These are phyloP conservation scores for Bellardia bayeri DNA, from an alignment of 2,888 invertebrate species.

Conservation along the genomic window DNA sequence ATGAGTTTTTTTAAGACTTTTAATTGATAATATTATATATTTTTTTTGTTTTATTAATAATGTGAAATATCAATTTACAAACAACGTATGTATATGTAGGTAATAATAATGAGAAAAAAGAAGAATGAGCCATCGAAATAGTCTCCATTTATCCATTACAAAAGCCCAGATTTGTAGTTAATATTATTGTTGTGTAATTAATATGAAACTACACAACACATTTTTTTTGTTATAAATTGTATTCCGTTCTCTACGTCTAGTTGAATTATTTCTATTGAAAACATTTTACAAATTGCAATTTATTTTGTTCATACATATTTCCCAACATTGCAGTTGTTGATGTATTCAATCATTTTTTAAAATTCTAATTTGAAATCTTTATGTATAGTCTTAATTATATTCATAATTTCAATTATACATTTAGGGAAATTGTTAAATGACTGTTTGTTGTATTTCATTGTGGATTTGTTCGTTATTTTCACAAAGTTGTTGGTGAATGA, in stretches of 20 bases:
- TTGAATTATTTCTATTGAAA: constrained; percentile 19
- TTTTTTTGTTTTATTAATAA: constrained; percentile 82
- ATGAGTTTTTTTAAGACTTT: constrained; percentile 71
- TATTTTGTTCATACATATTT: background rate
- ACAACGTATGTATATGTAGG: constrained; percentile 76
- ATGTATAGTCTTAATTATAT: constrained; percentile 14
- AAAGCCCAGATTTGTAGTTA: constrained; percentile 23
- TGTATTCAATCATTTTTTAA: constrained; percentile 31
- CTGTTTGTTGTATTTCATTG: constrained; percentile 41
- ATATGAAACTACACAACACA: constrained; percentile 24
- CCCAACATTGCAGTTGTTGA: constrained; percentile 22
- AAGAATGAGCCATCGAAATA: constrained; percentile 24
- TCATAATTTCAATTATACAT: constrained; percentile 27
- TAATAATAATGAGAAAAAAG: constrained; percentile 52
- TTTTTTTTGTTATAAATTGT: constrained; percentile 24
- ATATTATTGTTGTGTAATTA: constrained; percentile 7
- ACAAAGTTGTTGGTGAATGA: constrained; percentile 33
- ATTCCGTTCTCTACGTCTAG: constrained; percentile 39
- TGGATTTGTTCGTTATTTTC: constrained; percentile 24
- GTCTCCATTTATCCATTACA: constrained; percentile 31
- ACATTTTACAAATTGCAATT: constrained; percentile 8
- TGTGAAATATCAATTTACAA: constrained; percentile 84
- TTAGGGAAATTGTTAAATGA: constrained; percentile 35
- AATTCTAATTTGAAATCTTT: constrained; percentile 11
- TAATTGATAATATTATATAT: constrained; percentile 70